A percentile compares a stretch with the other conserved stretches of the same genome.
These are phyloP conservation scores for Echinometra lucunter DNA, from an alignment of 53 echinoderm and acorn worm species.

Conservation along the genomic window DNA sequence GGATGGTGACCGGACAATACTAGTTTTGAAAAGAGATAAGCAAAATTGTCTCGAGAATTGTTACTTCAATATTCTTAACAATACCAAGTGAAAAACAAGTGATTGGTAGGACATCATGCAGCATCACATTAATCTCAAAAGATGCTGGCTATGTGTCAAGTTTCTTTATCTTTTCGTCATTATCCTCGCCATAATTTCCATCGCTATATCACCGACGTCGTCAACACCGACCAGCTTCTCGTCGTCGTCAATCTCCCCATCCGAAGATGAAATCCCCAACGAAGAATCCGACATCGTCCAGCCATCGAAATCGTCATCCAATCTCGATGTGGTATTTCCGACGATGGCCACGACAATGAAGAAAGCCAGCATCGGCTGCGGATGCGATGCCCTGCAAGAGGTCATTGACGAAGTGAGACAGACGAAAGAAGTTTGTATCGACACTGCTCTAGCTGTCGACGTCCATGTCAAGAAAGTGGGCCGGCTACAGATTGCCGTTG, in stretches of 20 bases:
- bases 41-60: neutral
- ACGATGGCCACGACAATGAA: neutral
- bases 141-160: neutral
- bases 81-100: neutral
- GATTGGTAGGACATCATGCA: neutral
- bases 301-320: neutral
- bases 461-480: constrained; percentile 21
- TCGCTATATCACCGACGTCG: neutral
- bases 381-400: neutral
- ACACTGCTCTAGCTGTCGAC: neutral
- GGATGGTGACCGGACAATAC: neutral
- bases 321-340: neutral
- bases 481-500: constrained; percentile 31
- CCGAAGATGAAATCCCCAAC: too few species aligned
- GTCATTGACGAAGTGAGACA: neutral
- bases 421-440: constrained; percentile 38
- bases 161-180: neutral
- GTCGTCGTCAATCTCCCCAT: constrained; percentile 3
- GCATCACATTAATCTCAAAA: neutral
- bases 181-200: neutral
- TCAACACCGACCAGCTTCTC: constrained; percentile 1
- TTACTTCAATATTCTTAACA: neutral
- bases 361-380: neutral
- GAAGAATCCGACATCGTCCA: neutral
- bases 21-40: neutral